A percentile compares a stretch with the other conserved stretches of the same genome.
Conservation (phyloP, 2,113 vertebrate genomes). For the Pholis gunnellus region DNA sequence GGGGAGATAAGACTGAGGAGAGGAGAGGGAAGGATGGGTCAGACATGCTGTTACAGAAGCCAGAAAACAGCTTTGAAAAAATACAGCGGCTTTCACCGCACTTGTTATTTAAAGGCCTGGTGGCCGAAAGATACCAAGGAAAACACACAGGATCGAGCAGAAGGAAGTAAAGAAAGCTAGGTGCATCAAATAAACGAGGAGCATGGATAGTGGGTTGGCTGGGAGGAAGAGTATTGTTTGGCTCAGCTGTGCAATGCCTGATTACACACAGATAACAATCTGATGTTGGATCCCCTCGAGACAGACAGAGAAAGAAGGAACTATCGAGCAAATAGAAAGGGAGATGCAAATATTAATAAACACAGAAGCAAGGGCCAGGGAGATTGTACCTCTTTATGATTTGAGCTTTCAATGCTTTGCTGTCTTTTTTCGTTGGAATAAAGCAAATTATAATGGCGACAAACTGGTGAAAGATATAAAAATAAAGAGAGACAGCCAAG, state of each 20-base stretch:
- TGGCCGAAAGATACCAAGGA: neutral
- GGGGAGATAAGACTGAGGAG: neutral
- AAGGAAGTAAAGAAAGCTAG: conserved; percentile 26
- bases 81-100: conserved; percentile 21
- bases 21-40: neutral
- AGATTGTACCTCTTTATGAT: conserved; percentile 41
- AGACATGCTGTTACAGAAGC: conserved; percentile 17
- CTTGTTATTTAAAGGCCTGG: neutral
- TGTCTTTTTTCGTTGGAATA: neutral
- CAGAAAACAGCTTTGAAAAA: conserved; percentile 22
- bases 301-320: conserved; percentile 23
- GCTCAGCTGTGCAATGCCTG: conserved; percentile 70
- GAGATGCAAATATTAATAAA: conserved; percentile 47
- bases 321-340: conserved; percentile 17
- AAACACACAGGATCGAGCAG: conserved; percentile 1
- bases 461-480: neutral
- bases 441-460: conserved; percentile 24
- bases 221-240: conserved; percentile 49
- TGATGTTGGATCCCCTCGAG: conserved; percentile 51
- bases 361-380: conserved; percentile 10
- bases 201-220: conserved; percentile 13
- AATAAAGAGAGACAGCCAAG: neutral
- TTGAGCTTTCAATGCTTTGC: neutral
- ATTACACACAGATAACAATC: conserved; percentile 80
- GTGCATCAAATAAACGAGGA: conserved; percentile 51